These are phyloP conservation scores for Mastigias papua DNA, from an alignment of 30 jellyfish, hydroid and myxozoan species.

Conservation along the genomic window DNA sequence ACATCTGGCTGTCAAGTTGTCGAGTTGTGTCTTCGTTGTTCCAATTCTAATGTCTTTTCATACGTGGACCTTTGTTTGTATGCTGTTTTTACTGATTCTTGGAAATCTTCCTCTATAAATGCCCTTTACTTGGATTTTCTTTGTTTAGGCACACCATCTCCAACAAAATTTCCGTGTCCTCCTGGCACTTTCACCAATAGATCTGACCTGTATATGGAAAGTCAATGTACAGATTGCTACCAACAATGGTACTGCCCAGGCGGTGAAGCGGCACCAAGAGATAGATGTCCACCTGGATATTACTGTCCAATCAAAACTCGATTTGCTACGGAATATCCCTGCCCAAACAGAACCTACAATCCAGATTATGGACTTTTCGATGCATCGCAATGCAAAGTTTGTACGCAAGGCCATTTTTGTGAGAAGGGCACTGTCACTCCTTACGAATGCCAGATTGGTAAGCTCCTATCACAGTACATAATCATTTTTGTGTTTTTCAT, in stretches of 20 bases:
- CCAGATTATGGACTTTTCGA: constrained; percentile 74
- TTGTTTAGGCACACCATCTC: constrained; percentile 96
- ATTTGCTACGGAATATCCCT: constrained; percentile 91
- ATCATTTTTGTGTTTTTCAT: neutral
- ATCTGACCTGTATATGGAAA: constrained; percentile 69
- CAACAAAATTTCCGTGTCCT: constrained; percentile 95
- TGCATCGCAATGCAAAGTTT: constrained; percentile 77
- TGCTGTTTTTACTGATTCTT: neutral
- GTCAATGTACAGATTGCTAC: constrained; percentile 94
- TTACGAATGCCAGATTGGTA: constrained; percentile 89
- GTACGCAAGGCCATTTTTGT: constrained; percentile 95
- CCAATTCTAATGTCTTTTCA: no score
- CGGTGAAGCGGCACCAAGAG: constrained; percentile 94
- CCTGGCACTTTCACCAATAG: constrained; percentile 96
- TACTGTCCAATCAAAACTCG: constrained; percentile 88
- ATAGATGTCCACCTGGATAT: constrained; percentile 92
- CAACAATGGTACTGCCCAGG: constrained; percentile 92
- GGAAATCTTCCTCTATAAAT: no score
- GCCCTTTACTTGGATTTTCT: no score
- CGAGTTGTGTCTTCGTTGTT: no score
- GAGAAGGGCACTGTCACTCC: constrained; percentile 97
- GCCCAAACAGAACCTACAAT: constrained; percentile 92
- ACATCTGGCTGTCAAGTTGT: no score
- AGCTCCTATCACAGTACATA: neutral
- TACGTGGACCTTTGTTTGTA: neutral